Evolutionary conservation across 2,888 invertebrate genomes (phyloP).

Genomic region (Apantesis nais): DNA sequence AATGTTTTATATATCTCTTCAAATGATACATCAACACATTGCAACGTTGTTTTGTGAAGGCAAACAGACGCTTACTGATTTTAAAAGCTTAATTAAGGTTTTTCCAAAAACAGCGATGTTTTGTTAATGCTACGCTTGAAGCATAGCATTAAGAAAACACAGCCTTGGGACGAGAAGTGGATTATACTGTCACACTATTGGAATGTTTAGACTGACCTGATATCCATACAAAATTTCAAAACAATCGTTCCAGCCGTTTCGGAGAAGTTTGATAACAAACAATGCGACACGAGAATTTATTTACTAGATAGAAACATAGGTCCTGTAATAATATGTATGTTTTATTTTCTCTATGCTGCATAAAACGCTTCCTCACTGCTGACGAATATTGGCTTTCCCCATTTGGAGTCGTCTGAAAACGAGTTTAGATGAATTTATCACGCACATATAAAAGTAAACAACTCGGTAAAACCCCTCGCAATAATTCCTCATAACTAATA

Average conservation of each 20-base stretch:
- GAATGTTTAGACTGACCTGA: no score
- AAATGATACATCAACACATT: no score
- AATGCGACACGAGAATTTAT: no score
- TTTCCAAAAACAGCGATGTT: conserved; percentile 22
- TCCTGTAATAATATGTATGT: not conserved
- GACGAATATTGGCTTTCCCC: not conserved
- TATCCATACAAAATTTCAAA: no score
- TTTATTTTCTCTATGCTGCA: not conserved
- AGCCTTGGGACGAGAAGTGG: conserved; percentile 8
- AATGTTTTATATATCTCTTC: no score
- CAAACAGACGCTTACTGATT: conserved; percentile 9
- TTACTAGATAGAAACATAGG: not conserved
- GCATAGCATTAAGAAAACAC: no score
- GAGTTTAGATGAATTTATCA: not conserved
- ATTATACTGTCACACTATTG: conserved; percentile 30
- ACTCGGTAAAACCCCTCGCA: not conserved
- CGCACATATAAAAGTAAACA: not conserved
- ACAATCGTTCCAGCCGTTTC: no score
- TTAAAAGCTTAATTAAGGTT: conserved; percentile 17
- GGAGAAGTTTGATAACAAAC: no score
- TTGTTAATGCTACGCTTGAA: conserved; percentile 19
- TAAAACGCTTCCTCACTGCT: not conserved
- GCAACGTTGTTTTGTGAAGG: not conserved
- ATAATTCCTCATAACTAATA: conserved; percentile 19
- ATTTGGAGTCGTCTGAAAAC: not conserved